Evolutionary conservation across 1,140 invertebrate species (phyloP), one percentile per base, ranked within the genome.

Genomic region (Trichonephila clavipes): DNA sequence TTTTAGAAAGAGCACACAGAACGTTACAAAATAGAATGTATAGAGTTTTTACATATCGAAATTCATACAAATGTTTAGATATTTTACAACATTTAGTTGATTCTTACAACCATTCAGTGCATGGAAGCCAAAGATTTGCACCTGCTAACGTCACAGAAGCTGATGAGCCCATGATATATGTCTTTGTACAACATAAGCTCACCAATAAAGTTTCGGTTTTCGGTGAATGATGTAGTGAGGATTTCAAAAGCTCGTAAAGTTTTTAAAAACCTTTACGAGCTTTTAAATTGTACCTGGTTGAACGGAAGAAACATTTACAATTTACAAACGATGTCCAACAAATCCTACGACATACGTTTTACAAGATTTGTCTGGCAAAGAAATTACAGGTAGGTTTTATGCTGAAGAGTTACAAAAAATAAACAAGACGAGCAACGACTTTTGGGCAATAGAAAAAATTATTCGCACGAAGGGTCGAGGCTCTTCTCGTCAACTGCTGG

Each of bases 161-260:
- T 44, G 82, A 83, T n/a, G n/a, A 5, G 82, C 16, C 14, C 21
- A 58, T 16, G 58, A 83, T 83, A 83, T 19, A 51, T 51, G 3
- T n/a, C n/a, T 51, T 83, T 83, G 82, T 83, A 51, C 44, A 44
- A 83, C 82, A 21, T 51, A 4, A n/a, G 21, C 18, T 58, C 40
- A n/a, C 7, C 19, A 44, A 51, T 58, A 4, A 81, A 58, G 19
- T 51, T 83, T n/a, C n/a, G n/a, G 21, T 40, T 40, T 2, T 83
- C 51, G 58, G 82, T 83, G 18, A 58, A 58, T 3, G 82, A 83
- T 83, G 40, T 83, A 2, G 82, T 83, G 28, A 44, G 40, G 40
- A 83, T 58, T 83, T 44, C 82, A 83, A 83, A 83, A n/a, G 82
- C n/a, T n/a, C 40, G 6, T 34, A 51, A 5, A 83, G n/a, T 51